phyloP scores from a whole-genome alignment of 2,888 invertebrate species.

The Lasioglossum lativentre region DNA sequence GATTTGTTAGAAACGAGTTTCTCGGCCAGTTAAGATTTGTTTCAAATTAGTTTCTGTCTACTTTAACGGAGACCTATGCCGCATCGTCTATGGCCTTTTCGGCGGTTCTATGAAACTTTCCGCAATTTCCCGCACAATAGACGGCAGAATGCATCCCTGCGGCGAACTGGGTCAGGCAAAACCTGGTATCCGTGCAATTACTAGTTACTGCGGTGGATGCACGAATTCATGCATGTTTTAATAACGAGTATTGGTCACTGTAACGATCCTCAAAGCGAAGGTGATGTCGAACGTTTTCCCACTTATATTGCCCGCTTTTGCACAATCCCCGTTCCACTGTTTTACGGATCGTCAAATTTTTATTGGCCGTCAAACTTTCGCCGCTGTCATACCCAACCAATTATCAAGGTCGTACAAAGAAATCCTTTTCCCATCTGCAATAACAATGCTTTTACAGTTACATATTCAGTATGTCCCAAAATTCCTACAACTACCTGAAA shows the following conservation, averaged over 20 bases:
- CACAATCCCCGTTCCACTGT: background rate
- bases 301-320: background rate
- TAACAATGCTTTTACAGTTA: background rate
- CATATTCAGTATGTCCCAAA: too few species aligned
- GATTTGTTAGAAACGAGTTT: constrained; percentile 59
- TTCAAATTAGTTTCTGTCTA: constrained; percentile 65
- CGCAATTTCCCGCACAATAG: constrained; percentile 52
- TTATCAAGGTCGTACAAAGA: background rate
- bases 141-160: constrained; percentile 32
- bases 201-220: constrained; percentile 21
- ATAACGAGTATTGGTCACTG: constrained; percentile 8
- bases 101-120: constrained; percentile 48
- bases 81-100: constrained; percentile 49
- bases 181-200: constrained; percentile 46
- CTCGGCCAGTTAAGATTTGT: constrained; percentile 61
- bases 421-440: background rate
- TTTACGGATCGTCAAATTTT: background rate
- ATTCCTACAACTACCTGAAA: too few species aligned
- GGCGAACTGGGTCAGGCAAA: constrained; percentile 42
- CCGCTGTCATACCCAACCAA: background rate
- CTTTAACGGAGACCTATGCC: constrained; percentile 53
- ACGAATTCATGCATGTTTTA: constrained; percentile 19
- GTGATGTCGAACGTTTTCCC: background rate
- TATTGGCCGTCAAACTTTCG: background rate
- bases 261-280: background rate